Evolutionary conservation across 2,113 vertebrate genomes (phyloP).

Genomic region (Platycercus adscitus): DNA sequence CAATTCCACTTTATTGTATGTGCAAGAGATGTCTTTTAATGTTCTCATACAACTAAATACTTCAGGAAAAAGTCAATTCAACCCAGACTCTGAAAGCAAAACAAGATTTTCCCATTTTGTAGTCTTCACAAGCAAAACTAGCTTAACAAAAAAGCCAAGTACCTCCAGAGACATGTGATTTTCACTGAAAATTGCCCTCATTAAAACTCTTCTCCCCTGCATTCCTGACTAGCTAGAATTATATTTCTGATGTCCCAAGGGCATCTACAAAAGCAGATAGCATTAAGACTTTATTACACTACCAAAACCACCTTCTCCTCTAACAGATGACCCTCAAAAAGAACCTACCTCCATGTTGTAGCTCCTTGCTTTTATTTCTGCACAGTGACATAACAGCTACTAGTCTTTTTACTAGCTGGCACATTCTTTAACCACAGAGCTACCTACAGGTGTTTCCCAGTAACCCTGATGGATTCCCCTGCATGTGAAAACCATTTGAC

Average conservation of each 20-base stretch:
- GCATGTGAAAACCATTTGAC: neutral
- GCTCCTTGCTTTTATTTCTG: neutral
- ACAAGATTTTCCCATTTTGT: neutral
- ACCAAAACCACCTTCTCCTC: neutral
- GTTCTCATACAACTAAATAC: neutral
- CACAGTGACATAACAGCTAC: neutral
- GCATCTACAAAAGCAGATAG: neutral
- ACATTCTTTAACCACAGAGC: neutral
- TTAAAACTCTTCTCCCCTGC: neutral
- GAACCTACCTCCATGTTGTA: neutral
- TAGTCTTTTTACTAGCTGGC: neutral
- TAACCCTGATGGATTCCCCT: neutral
- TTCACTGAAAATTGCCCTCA: neutral
- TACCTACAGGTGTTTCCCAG: neutral
- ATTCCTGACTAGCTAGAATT: neutral
- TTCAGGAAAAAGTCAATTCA: neutral
- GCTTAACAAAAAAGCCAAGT: neutral
- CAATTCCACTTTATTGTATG: neutral
- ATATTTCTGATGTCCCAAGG: neutral
- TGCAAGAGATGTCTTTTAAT: neutral
- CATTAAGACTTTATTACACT: neutral
- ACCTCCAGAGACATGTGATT: neutral
- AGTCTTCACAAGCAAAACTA: neutral
- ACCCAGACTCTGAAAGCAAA: neutral
- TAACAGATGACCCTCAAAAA: neutral